A percentile compares a stretch with the other conserved stretches of the same genome.
Conservation (phyloP, 2,888 invertebrate species). For the Actias luna region DNA sequence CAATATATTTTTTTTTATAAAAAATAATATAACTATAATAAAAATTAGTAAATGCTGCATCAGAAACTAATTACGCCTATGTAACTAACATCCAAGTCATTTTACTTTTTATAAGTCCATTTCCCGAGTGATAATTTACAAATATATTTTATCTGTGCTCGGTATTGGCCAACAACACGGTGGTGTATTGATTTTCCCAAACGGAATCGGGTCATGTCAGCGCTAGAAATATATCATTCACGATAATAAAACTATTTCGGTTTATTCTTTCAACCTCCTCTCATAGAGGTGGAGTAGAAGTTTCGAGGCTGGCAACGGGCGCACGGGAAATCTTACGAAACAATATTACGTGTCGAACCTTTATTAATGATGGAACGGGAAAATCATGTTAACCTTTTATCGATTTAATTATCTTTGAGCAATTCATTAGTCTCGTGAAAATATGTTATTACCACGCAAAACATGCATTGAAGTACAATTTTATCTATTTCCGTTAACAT, state of each 20-base stretch:
- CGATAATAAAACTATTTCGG: not conserved
- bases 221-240: slow-evolving; percentile 2
- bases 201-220: not conserved
- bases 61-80: not conserved
- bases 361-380: no score
- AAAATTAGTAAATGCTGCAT: not conserved
- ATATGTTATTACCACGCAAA: no score
- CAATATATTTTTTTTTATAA: no score
- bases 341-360: no score
- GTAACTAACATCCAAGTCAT: not conserved
- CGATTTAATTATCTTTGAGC: no score
- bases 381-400: no score
- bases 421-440: no score
- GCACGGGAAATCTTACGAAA: no score
- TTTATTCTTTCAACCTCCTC: not conserved
- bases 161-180: not conserved
- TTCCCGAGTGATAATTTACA: not conserved
- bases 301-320: not conserved
- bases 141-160: not conserved
- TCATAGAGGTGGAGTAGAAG: not conserved
- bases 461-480: no score
- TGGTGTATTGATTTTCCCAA: slow-evolving; percentile 17
- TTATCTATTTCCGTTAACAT: no score
- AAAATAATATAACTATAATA: not conserved
- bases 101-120: not conserved